Conservation (phyloP, 2,888 invertebrate species). For the Lamellibrachia columna region DNA sequence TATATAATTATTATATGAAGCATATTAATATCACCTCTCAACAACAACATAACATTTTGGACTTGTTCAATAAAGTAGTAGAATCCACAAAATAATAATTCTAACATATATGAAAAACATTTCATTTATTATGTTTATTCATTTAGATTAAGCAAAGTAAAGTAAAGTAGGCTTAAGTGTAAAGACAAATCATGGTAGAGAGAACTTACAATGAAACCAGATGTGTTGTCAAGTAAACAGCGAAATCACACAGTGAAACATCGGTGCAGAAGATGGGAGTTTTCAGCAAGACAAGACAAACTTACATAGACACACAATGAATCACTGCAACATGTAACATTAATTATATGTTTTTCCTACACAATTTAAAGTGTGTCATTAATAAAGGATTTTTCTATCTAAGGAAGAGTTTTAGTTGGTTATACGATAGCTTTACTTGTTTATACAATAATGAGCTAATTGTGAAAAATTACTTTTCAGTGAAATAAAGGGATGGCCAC, state of each 20-base stretch:
- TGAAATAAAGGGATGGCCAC: not conserved
- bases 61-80: not conserved
- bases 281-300: constrained; percentile 70
- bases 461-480: not conserved
- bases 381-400: not conserved
- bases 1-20: not conserved
- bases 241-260: constrained; percentile 99
- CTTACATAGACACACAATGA: constrained; percentile 18
- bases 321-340: not conserved
- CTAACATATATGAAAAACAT: not conserved
- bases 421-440: not conserved
- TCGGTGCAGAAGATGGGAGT: constrained; percentile 89
- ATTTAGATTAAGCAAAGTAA: not conserved
- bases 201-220: constrained; percentile 91
- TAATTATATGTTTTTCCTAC: not conserved
- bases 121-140: not conserved
- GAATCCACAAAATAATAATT: not conserved
- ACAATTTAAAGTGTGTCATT: not conserved
- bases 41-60: not conserved
- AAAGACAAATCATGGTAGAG: not conserved
- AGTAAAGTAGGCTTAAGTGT: not conserved
- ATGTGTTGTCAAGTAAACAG: constrained; percentile 98
- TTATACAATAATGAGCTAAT: no score
- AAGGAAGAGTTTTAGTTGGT: not conserved
- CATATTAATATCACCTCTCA: not conserved